Evolutionary conservation across 2,113 vertebrate genomes (phyloP).

Genomic region (Oxyura jamaicensis): DNA sequence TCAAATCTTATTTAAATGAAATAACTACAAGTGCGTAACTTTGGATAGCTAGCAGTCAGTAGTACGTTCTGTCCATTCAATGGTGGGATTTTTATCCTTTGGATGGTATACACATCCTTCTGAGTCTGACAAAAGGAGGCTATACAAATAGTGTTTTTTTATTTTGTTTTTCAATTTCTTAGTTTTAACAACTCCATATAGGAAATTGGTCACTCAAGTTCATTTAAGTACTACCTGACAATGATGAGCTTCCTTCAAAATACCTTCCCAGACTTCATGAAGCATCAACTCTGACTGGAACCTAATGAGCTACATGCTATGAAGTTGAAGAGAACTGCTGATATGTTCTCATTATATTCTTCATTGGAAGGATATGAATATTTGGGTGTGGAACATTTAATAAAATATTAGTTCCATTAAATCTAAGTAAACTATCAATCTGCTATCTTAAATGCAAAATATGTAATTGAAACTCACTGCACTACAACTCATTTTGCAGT

Average conservation of each 20-base stretch:
- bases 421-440: neutral
- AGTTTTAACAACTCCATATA: neutral
- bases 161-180: neutral
- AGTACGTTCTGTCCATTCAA: neutral
- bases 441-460: neutral
- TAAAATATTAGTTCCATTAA: neutral
- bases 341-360: neutral
- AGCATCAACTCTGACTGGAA: neutral
- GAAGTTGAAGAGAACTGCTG: neutral
- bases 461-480: neutral
- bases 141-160: neutral
- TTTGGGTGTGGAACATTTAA: neutral
- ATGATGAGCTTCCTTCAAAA: neutral
- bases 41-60: neutral
- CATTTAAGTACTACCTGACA: neutral
- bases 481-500: neutral
- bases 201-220: neutral
- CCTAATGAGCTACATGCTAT: neutral
- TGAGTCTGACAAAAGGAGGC: neutral
- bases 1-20: neutral
- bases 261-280: neutral
- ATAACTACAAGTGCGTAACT: neutral
- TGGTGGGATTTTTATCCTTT: neutral
- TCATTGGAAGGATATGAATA: neutral
- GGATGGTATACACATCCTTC: neutral